Base-by-base conservation (phyloP, 2,888 invertebrate species). In the Sclerodermus sp. region DNA sequence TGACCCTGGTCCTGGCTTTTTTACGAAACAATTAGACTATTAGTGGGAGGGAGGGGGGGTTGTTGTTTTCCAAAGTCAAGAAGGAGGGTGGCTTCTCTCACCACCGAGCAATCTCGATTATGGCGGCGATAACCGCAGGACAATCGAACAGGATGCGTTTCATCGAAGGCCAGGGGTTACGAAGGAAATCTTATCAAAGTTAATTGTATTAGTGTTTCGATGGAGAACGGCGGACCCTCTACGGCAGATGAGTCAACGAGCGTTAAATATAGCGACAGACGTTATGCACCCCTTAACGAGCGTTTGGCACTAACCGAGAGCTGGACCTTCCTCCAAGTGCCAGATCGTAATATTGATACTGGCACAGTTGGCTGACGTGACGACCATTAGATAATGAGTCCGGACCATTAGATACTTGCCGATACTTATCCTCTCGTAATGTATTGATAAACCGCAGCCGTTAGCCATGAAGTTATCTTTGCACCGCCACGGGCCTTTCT, bases 301-400 rank as follows among this genome's bases (percentile, higher is more conserved):
- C 46, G 31, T 41, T 32, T 46, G 16, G 40, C 48, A 31, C 36
- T 43, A 41, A 50, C 45, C 53, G 42, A 44, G 41, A 23, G 23
- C 50, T 34, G 42, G 51, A 2, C 37, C 43, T 43, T 45, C n/a
- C 42, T 48, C 29, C 53, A 53, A 53, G 44, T 53, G 49, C 34
- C 51, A 37, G 53, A 49, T 55, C 47, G 53, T 46, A 52, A 45
- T 57, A 52, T 51, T 38, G 53, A 45, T 47, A 23, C 40, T 30
- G 51, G 52, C 51, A 51, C 60, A 51, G 52, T 60, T 57, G 53
- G 55, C 48, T 47, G 47, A 45, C 50, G 29, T 34, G 32, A 46
- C 50, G 51, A 49, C 62, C 58, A 59, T 65, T 64, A 66, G 64
- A 61, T 61, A 60, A 67, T 62, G 58, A 60, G 51, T 37, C 29